Percentiles rank a stretch among this genome's conserved stretches.
These are phyloP conservation scores for Paradisaea rubra DNA, from an alignment of 2,113 vertebrate genomes.

Conservation along the genomic window DNA sequence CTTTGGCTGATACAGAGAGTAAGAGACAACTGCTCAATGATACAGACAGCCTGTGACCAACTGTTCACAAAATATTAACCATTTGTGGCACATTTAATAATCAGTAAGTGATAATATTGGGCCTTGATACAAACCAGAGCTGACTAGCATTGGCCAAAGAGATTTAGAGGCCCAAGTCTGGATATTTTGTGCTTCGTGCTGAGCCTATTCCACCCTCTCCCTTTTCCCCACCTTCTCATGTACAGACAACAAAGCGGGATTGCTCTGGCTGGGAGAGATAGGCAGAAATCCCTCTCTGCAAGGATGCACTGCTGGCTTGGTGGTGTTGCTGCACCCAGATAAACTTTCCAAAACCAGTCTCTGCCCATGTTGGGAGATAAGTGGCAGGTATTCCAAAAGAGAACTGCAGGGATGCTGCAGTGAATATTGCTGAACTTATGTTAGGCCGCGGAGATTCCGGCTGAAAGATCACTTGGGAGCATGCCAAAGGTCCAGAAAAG, in stretches of 20 bases:
- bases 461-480: conserved; percentile 22
- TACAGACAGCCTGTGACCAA: not conserved
- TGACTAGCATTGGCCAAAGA: not conserved
- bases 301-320: not conserved
- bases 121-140: not conserved
- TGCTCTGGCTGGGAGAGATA: not conserved
- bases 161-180: not conserved
- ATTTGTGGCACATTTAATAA: not conserved
- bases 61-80: not conserved
- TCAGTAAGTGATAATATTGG: not conserved
- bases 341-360: not conserved
- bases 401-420: not conserved
- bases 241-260: not conserved
- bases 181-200: not conserved
- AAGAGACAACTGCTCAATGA: not conserved
- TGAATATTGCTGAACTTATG: conserved; percentile 35
- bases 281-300: not conserved
- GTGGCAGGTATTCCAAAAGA: not conserved
- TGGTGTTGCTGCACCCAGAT: not conserved
- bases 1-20: not conserved
- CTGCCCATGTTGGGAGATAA: not conserved
- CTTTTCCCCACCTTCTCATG: not conserved
- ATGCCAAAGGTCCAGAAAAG: conserved; percentile 55
- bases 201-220: not conserved
- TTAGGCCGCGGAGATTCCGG: not conserved